Evolutionary conservation across 2,797 vertebrate species (phyloP), one percentile per base, ranked within the genome.

Genomic region (Thamnophis elegans): DNA sequence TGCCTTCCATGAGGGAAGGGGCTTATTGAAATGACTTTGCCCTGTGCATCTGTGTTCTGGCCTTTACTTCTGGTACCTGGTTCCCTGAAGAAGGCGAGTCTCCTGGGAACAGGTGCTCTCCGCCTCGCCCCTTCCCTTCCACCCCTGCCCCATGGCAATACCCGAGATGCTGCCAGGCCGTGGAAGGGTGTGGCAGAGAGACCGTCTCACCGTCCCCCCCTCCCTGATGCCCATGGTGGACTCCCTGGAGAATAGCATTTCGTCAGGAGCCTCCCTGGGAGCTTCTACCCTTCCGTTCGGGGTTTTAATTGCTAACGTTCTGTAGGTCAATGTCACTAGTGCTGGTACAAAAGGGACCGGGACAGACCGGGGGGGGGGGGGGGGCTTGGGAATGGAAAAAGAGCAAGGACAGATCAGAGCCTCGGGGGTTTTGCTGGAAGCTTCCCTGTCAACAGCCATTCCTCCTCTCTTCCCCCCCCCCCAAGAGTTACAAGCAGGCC

Each of bases 301-400:
- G 20, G n/a, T 5, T 54, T 85, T 20, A 1, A 53, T 28, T 42
- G 36, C 91, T 55, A 55, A 60, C n/a, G 0, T 10, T 36, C 65
- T 25, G 2, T 18, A 51, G 47, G n/a, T 59, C 22, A 54, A 56
- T 53, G 65, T 65, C 53, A 58, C 90, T 9, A 32, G 59, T 1
- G 5, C 36, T 1, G 7, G 53, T 5, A 4, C 25, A 55, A 2
- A 11, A 1, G 16, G 14, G 47, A 7, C 5, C 4, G 4, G 25
- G 2, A 55, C 12, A 10, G 42, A 13, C 8, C 0, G 51, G 36
- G 65, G 32, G n/a, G 14, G 11, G 0, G 51, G 36, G 65, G 32
- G n/a, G 14, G 11, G 10, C 73, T 0, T 36, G 32, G 22, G n/a
- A 42, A 28, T 10, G 68, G 12, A 82, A 9, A 42, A 42, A 55